Evolutionary conservation across 2,888 invertebrate genomes (phyloP).

Genomic region (Carpatolechia fugitivella): DNA sequence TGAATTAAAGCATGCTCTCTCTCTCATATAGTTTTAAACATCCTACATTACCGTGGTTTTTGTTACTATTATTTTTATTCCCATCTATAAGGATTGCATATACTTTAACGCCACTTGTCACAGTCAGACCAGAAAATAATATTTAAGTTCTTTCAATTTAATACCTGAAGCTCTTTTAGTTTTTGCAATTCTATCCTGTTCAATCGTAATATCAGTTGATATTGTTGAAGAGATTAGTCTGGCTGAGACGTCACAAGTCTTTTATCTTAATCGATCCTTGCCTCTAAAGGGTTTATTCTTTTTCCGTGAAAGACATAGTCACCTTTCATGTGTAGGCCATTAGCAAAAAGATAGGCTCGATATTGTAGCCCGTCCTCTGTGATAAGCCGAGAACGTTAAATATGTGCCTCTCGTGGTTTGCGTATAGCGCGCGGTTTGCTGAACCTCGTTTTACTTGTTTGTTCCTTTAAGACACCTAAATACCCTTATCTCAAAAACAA

Average conservation of each 20-base stretch:
- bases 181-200: too few relatives aligned
- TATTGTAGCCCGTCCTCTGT: slow-evolving; percentile 58
- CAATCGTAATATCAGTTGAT: too few relatives aligned
- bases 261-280: slow-evolving; percentile 43
- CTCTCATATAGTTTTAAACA: background rate
- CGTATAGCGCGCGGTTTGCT: slow-evolving; percentile 39
- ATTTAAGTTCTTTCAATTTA: too few relatives aligned
- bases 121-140: slow-evolving; percentile 37
- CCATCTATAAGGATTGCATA: too few relatives aligned
- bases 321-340: slow-evolving; percentile 72
- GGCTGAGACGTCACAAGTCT: too few relatives aligned
- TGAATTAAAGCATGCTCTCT: background rate
- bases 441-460: slow-evolving; percentile 35
- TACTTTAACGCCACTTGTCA: too few relatives aligned
- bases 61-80: too few relatives aligned
- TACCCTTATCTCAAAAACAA: background rate
- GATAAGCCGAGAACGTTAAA: slow-evolving; percentile 66
- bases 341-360: slow-evolving; percentile 70
- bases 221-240: too few relatives aligned
- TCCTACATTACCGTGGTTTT: too few relatives aligned
- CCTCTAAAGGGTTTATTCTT: slow-evolving; percentile 48
- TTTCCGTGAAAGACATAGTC: slow-evolving; percentile 59
- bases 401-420: slow-evolving; percentile 59
- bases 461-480: background rate
- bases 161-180: too few relatives aligned